Evolutionary conservation across 2,113 vertebrate species (phyloP).

Genomic region (Morone chrysops): DNA sequence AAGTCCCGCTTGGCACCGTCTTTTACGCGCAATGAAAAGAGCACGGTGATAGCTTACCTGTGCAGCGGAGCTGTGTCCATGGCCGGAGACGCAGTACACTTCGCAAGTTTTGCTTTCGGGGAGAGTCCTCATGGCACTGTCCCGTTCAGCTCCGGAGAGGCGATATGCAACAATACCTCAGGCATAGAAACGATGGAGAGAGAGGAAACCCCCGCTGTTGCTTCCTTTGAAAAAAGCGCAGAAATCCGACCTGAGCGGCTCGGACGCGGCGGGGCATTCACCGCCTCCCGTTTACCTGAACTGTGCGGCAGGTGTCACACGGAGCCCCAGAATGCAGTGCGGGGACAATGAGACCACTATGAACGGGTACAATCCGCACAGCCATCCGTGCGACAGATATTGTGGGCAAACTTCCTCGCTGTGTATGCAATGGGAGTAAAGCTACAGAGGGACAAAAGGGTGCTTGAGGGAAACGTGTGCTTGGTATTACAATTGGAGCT

Average conservation of each 20-base stretch:
- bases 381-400: constrained; percentile 76
- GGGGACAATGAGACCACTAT: constrained; percentile 85
- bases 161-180: constrained; percentile 76
- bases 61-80: constrained; percentile 72
- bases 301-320: constrained; percentile 82
- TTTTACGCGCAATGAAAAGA: constrained; percentile 11
- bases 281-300: constrained; percentile 79
- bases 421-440: constrained; percentile 49
- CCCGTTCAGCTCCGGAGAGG: constrained; percentile 77
- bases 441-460: constrained; percentile 53
- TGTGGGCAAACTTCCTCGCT: constrained; percentile 77
- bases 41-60: constrained; percentile 77
- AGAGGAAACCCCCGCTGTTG: constrained; percentile 71
- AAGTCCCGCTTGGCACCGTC: background rate
- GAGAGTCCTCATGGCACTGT: constrained; percentile 85
- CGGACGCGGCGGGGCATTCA: constrained; percentile 75
- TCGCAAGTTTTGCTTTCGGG: constrained; percentile 83
- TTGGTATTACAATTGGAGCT: constrained; percentile 42
- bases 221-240: constrained; percentile 65
- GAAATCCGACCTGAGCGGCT: constrained; percentile 81
- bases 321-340: constrained; percentile 85
- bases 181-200: constrained; percentile 78
- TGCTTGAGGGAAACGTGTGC: constrained; percentile 69
- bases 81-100: constrained; percentile 84
- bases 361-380: constrained; percentile 74